These are phyloP conservation scores for Phenganax marumi DNA, from an alignment of 92 coral and sea anemone species.

Conservation along the genomic window DNA sequence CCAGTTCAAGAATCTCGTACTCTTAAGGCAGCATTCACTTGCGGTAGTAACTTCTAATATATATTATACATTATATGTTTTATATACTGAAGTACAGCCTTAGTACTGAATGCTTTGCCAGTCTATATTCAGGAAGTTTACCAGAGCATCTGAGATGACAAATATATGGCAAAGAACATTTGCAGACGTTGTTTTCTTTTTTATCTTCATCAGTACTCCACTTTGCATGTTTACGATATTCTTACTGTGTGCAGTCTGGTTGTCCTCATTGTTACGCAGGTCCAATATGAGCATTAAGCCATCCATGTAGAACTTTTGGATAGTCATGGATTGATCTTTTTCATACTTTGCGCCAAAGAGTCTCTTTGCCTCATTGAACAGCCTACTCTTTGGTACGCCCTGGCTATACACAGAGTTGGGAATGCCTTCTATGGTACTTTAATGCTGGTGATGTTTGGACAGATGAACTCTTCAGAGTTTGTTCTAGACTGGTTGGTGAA, in stretches of 20 bases:
- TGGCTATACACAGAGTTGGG: slow-evolving; percentile 9
- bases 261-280: slow-evolving; percentile 15
- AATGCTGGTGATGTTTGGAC: background rate
- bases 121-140: slow-evolving; percentile 22
- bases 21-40: slow-evolving; percentile 7
- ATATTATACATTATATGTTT: no score
- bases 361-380: slow-evolving; percentile 39
- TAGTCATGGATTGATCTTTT: slow-evolving; percentile 25
- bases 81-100: background rate
- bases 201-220: slow-evolving; percentile 23
- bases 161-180: slow-evolving; percentile 26
- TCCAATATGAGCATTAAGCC: slow-evolving; percentile 16
- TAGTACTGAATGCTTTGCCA: slow-evolving; percentile 28
- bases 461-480: background rate
- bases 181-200: slow-evolving; percentile 13
- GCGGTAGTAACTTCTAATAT: slow-evolving; percentile 2
- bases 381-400: slow-evolving; percentile 19
- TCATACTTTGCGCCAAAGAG: slow-evolving; percentile 2
- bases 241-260: background rate
- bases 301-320: slow-evolving; percentile 29
- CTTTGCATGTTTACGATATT: slow-evolving; percentile 27
- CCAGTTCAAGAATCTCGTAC: background rate
- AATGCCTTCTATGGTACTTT: slow-evolving; percentile 26
- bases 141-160: slow-evolving; percentile 26
- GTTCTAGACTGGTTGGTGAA: background rate